A percentile compares a stretch with the other conserved stretches of the same genome.
phyloP scores from a whole-genome alignment of 2,113 vertebrate genomes.

The Varanus salvator region DNA sequence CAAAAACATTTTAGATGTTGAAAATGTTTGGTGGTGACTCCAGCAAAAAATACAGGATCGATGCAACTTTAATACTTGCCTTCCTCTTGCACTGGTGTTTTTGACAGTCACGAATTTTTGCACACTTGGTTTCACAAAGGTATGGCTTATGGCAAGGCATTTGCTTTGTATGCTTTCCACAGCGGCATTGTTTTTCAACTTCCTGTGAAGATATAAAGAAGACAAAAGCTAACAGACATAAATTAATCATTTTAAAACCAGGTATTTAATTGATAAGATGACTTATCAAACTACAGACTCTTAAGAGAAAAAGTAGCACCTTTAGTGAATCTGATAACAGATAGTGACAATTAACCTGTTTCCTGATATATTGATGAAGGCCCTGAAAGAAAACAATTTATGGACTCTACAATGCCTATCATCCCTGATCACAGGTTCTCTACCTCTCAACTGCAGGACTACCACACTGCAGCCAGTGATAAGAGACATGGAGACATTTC shows the following conservation, averaged over 20 bases:
- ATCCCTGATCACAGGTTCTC: no score
- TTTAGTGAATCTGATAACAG: neutral
- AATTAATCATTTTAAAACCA: neutral
- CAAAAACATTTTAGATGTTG: neutral
- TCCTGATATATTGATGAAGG: neutral
- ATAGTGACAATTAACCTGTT: neutral
- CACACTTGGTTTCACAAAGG: constrained; percentile 93
- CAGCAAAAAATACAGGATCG: neutral
- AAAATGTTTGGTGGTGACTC: neutral
- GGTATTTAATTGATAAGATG: neutral
- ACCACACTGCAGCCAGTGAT: no score
- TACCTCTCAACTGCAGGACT: no score
- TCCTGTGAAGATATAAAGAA: constrained; percentile 77
- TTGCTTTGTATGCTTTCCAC: constrained; percentile 87
- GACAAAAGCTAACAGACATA: neutral
- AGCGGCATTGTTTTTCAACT: constrained; percentile 94
- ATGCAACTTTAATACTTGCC: constrained; percentile 68
- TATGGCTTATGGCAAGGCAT: constrained; percentile 95
- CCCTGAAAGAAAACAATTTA: neutral
- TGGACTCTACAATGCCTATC: no score
- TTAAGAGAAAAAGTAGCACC: neutral
- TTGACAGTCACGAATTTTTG: constrained; percentile 87
- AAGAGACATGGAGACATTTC: no score
- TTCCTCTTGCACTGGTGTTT: constrained; percentile 95
- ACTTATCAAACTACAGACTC: neutral